Conservation (phyloP, 1,140 invertebrate genomes). For the Lasioglossum baleicum region DNA sequence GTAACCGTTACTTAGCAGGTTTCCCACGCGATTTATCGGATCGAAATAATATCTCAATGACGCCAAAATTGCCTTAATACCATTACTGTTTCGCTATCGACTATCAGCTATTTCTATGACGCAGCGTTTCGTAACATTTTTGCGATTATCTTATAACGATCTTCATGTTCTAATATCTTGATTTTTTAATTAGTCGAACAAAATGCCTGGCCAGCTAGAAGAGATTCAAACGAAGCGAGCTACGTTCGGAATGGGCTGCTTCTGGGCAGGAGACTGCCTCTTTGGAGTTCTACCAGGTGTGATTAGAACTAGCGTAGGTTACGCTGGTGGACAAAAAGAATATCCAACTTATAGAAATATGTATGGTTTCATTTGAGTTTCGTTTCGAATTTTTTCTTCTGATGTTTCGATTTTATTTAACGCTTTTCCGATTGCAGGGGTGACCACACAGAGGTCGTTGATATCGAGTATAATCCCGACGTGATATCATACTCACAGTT, state of each 20-base stretch:
- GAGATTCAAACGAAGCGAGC: conserved; percentile 82
- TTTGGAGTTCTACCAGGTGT: conserved; percentile 93
- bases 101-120: not conserved
- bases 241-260: conserved; percentile 97
- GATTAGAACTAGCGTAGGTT: conserved; percentile 95
- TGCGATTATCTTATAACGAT: not conserved
- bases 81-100: not conserved
- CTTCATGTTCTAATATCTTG: not conserved
- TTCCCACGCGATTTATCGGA: conserved; percentile 27
- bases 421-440: conserved; percentile 83
- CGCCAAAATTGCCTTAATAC: not conserved
- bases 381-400: not conserved
- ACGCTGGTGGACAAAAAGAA: conserved; percentile 90
- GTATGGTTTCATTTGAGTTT: conserved; percentile 82
- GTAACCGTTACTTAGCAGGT: conserved; percentile 32
- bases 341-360: conserved; percentile 92
- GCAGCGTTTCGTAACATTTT: not conserved
- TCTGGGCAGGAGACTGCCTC: conserved; percentile 96
- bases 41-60: not conserved
- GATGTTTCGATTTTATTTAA: not conserved
- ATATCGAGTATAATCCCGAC: conserved; percentile 93
- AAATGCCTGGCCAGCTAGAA: conserved; percentile 76
- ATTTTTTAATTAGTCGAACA: conserved; percentile 44
- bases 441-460: conserved; percentile 95
- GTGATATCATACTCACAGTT: conserved; percentile 87